These are phyloP conservation scores for Blera fallax DNA, from an alignment of 2,888 invertebrate species.

Conservation along the genomic window DNA sequence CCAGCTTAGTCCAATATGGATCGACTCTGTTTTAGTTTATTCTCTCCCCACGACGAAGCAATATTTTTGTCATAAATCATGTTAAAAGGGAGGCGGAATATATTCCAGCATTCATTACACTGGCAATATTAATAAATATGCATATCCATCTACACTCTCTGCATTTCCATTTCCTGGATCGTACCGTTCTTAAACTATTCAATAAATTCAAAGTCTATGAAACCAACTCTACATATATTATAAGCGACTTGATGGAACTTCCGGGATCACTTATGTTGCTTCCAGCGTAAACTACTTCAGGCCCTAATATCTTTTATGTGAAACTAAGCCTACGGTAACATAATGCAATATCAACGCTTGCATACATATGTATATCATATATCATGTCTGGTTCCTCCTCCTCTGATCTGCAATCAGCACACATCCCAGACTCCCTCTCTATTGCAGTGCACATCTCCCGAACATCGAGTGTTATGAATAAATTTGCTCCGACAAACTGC, in stretches of 20 bases:
- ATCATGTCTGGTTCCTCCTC: slow-evolving; percentile 42
- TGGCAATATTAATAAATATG: neutral
- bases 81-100: neutral
- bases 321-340: slow-evolving; percentile 7
- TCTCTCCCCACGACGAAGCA: too few species aligned
- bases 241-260: slow-evolving; percentile 13
- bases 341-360: slow-evolving; percentile 43
- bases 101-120: neutral
- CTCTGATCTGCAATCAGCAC: slow-evolving; percentile 47
- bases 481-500: slow-evolving; percentile 52
- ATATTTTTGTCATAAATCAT: neutral
- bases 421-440: slow-evolving; percentile 33
- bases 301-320: slow-evolving; percentile 26
- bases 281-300: neutral
- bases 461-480: slow-evolving; percentile 63
- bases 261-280: slow-evolving; percentile 49
- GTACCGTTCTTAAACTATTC: neutral
- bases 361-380: slow-evolving; percentile 41
- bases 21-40: too few species aligned
- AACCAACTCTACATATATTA: neutral
- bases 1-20: too few species aligned
- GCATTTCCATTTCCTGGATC: slow-evolving; percentile 3
- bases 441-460: slow-evolving; percentile 9
- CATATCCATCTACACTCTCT: neutral
- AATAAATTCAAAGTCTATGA: slow-evolving; percentile 6